These are phyloP conservation scores for Babyrousa celebensis DNA, from an alignment of 2,797 vertebrate genomes.

Conservation along the genomic window DNA sequence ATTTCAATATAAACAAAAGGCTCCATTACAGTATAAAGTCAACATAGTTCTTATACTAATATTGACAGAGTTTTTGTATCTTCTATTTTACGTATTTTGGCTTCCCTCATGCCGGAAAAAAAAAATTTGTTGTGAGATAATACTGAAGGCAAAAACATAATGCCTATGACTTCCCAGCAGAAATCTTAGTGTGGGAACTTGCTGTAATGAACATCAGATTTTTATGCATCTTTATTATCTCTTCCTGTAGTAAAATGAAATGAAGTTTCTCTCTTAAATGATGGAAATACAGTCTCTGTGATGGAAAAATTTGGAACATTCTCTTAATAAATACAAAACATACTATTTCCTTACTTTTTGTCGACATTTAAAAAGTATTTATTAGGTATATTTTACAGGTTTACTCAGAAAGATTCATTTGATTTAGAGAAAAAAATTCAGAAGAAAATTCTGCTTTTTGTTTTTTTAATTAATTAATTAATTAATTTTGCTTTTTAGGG, in stretches of 20 bases:
- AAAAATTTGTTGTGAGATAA: neutral
- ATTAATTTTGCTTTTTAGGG: too few species aligned
- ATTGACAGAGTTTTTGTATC: neutral
- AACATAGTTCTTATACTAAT: neutral
- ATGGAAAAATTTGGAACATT: conserved; percentile 69
- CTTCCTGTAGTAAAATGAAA: conserved; percentile 72
- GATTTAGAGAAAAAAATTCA: neutral
- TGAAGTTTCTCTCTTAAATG: conserved; percentile 79
- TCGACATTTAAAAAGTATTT: conserved; percentile 86
- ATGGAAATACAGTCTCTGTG: conserved; percentile 75
- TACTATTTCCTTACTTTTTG: conserved; percentile 80
- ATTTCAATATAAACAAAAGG: neutral
- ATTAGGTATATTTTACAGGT: conserved; percentile 80
- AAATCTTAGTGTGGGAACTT: conserved; percentile 40
- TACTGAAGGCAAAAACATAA: neutral
- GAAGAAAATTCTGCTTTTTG: neutral
- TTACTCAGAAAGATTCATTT: conserved; percentile 45
- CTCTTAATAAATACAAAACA: conserved; percentile 68
- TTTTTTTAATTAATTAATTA: too few species aligned
- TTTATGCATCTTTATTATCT: conserved; percentile 73
- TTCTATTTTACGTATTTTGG: neutral
- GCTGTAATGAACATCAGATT: conserved; percentile 49
- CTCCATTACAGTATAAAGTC: neutral
- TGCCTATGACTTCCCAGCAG: neutral
- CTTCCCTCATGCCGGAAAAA: neutral